A percentile compares a stretch with the other conserved stretches of the same genome.
Evolutionary conservation across 1,140 invertebrate genomes (phyloP).

Genomic region (Bombyx mori): DNA sequence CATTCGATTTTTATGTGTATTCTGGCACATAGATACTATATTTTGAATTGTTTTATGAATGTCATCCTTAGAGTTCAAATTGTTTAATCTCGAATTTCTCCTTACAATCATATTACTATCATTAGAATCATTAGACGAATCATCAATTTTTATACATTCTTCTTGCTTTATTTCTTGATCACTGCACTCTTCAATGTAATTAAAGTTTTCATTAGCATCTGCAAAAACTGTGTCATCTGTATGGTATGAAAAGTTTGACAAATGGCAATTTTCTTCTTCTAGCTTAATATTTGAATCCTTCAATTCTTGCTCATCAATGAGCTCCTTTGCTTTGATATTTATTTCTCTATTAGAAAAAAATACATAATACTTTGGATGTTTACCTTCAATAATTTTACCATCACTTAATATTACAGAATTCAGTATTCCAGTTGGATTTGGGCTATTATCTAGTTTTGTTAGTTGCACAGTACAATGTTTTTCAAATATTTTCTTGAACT

Average conservation of each 20-base stretch:
- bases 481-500: constrained; percentile 25
- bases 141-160: constrained; percentile 40
- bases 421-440: constrained; percentile 29
- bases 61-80: neutral
- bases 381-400: constrained; percentile 30
- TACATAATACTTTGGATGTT: constrained; percentile 25
- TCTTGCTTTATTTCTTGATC: constrained; percentile 12
- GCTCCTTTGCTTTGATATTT: neutral
- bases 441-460: constrained; percentile 31
- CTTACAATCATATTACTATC: constrained; percentile 1
- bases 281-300: too few relatives aligned
- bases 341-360: constrained; percentile 7
- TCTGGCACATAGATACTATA: constrained; percentile 11
- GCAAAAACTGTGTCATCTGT: constrained; percentile 42
- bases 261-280: constrained; percentile 11
- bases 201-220: constrained; percentile 7
- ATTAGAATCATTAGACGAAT: constrained; percentile 26
- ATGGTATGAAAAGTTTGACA: constrained; percentile 28
- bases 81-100: neutral
- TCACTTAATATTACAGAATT: constrained; percentile 28
- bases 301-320: neutral
- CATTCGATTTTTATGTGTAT: neutral
- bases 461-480: constrained; percentile 28
- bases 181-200: neutral
- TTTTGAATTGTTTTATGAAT: constrained; percentile 12